These are phyloP conservation scores for Ceratothoa steindachneri DNA, from an alignment of 2,888 invertebrate genomes.

Conservation along the genomic window DNA sequence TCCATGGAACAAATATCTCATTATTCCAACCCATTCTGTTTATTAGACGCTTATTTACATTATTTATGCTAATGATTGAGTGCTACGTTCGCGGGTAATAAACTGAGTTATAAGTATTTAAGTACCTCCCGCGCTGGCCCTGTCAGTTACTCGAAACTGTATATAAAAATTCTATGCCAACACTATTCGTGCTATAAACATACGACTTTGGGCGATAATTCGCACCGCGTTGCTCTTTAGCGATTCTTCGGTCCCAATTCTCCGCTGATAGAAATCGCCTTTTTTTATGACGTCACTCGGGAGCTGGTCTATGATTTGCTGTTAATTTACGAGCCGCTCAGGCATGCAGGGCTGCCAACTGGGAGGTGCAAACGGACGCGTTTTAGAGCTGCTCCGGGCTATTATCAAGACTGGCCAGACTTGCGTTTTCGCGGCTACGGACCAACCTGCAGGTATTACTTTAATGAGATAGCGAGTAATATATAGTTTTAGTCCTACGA, in stretches of 20 bases:
- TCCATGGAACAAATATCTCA: not conserved
- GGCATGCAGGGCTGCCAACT: not conserved
- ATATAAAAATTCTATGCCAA: constrained; percentile 12
- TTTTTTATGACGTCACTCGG: not conserved
- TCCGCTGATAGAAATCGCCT: not conserved
- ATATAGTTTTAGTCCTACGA: not conserved
- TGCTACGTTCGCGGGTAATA: not conserved
- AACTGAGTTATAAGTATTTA: not conserved
- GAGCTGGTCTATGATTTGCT: not conserved
- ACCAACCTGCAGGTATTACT: not conserved
- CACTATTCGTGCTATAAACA: not conserved
- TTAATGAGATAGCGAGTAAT: constrained; percentile 3
- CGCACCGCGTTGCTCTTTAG: not conserved
- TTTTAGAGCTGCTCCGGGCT: not conserved
- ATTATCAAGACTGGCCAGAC: constrained; percentile 5
- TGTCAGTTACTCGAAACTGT: not conserved
- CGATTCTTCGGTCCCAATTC: not conserved
- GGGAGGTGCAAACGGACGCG: not conserved
- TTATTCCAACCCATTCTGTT: not conserved
- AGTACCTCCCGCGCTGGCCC: not conserved
- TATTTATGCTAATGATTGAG: not conserved
- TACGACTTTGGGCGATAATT: not conserved
- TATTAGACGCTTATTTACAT: not conserved
- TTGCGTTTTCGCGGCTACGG: not conserved
- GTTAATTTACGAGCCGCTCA: not conserved